phyloP scores from a whole-genome alignment of 2,888 invertebrate genomes.

The Litoditis marina region DNA sequence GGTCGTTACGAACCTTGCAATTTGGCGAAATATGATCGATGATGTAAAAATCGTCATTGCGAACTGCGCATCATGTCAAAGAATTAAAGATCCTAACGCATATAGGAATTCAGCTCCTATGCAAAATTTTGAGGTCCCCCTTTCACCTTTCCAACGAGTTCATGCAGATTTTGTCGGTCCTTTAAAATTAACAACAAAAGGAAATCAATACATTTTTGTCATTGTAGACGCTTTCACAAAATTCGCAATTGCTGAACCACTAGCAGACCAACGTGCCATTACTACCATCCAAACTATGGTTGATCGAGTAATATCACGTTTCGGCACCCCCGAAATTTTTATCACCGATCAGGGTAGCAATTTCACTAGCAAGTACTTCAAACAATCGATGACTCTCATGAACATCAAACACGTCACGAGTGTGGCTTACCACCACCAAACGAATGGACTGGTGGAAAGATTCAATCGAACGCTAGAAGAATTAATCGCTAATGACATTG shows the following conservation, averaged over 20 bases:
- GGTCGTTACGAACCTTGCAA: not conserved
- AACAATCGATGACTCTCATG: not conserved
- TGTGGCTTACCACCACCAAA: constrained; percentile 12
- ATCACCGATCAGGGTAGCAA: constrained; percentile 7
- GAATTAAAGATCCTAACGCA: not conserved
- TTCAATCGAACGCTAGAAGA: constrained; percentile 7
- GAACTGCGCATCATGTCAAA: not conserved
- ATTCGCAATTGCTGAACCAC: constrained; percentile 14
- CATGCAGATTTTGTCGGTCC: constrained; percentile 16
- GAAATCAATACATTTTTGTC: constrained; percentile 16
- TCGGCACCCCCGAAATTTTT: constrained; percentile 1
- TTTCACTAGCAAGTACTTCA: not conserved
- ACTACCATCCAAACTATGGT: not conserved
- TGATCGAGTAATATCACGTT: constrained; percentile 1
- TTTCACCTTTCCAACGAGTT: not conserved
- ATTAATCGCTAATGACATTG: not conserved
- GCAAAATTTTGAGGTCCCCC: not conserved
- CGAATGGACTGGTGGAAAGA: constrained; percentile 11
- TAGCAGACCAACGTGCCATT: constrained; percentile 5
- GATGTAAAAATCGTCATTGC: not conserved
- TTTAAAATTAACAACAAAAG: constrained; percentile 14
- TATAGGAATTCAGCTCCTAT: not conserved
- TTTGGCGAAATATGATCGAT: not conserved
- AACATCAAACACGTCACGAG: constrained; percentile 3
- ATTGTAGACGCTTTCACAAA: constrained; percentile 17